Evolutionary conservation across 2,113 vertebrate genomes (phyloP).

Genomic region (Brachionichthys hirsutus): DNA sequence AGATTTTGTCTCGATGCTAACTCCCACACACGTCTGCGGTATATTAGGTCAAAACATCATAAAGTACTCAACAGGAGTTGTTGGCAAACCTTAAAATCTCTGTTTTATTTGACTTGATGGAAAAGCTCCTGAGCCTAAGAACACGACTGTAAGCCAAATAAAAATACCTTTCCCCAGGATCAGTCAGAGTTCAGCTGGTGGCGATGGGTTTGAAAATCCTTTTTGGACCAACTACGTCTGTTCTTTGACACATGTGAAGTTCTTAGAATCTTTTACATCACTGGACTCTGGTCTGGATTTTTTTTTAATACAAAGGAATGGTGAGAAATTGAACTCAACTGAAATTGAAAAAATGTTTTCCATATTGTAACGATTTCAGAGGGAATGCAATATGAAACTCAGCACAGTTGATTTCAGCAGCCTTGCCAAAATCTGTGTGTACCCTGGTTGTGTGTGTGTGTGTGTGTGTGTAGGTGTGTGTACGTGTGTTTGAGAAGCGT

Average conservation of each 20-base stretch:
- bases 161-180: conserved; percentile 9
- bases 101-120: neutral
- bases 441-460: conserved; percentile 21
- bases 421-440: conserved; percentile 37
- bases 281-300: conserved; percentile 10
- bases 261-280: conserved; percentile 20
- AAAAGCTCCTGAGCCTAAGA: too few species aligned
- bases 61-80: conserved; percentile 2
- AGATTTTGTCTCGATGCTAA: neutral
- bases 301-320: conserved; percentile 19
- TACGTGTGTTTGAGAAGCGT: conserved; percentile 37
- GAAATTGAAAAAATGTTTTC: conserved; percentile 42
- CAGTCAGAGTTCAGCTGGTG: neutral
- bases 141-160: too few species aligned
- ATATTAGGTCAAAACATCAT: neutral
- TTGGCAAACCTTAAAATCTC: conserved; percentile 1
- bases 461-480: conserved; percentile 8
- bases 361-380: conserved; percentile 39
- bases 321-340: conserved; percentile 13
- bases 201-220: conserved; percentile 11
- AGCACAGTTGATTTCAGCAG: conserved; percentile 20
- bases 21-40: neutral
- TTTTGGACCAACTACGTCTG: conserved; percentile 20
- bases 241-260: conserved; percentile 20
- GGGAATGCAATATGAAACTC: conserved; percentile 11